phyloP scores from a whole-genome alignment of 2,113 vertebrate species.

The Tiliqua scincoides region DNA sequence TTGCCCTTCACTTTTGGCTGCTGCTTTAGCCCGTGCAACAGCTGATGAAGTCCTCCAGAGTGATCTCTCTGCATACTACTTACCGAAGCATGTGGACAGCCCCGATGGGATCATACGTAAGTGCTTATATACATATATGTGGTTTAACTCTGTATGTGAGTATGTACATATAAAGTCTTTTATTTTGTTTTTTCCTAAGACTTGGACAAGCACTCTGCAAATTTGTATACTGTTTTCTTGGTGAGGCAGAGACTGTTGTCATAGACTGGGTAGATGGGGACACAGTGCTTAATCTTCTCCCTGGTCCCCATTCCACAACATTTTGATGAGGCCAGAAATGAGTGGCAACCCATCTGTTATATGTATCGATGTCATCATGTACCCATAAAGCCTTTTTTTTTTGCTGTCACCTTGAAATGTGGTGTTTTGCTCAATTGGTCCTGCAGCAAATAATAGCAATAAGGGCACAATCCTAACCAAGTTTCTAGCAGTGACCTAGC shows the following conservation, averaged over 20 bases:
- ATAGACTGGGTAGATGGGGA: background rate
- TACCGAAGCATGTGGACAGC: constrained; percentile 84
- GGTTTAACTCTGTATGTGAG: background rate
- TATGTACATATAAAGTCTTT: background rate
- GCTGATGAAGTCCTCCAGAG: constrained; percentile 91
- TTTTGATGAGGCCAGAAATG: background rate
- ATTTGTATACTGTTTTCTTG: no score
- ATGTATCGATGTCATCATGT: no score
- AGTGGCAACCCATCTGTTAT: background rate
- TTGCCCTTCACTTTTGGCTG: constrained; percentile 94
- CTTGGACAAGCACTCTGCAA: background rate
- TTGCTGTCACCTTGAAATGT: background rate
- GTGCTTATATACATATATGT: constrained; percentile 55
- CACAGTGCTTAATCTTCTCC: background rate
- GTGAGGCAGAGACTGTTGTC: background rate
- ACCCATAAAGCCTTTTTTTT: background rate
- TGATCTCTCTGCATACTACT: constrained; percentile 87
- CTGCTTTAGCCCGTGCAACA: constrained; percentile 92
- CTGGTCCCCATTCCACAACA: background rate
- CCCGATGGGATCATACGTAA: constrained; percentile 89
- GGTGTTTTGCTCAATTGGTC: background rate
- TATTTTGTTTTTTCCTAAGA: background rate
- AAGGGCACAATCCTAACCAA: no score
- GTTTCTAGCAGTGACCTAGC: no score
- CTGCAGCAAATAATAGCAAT: background rate